A percentile compares a stretch with the other conserved stretches of the same genome.
Conservation (phyloP, 1,140 invertebrate species). For the Tetramorium alpestre region DNA sequence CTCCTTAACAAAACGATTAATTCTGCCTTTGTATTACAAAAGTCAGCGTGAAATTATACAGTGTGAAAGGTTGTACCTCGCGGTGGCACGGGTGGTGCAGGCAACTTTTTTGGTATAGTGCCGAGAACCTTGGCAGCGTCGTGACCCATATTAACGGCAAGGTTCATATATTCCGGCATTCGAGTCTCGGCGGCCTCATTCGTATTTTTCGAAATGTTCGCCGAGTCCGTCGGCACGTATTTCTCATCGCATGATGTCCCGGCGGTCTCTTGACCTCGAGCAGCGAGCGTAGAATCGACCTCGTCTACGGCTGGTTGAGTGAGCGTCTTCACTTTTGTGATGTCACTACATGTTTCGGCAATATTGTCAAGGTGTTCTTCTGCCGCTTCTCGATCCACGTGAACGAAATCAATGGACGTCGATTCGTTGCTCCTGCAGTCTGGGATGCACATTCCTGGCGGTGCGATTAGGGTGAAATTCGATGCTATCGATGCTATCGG, state of each 20-base stretch:
- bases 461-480: constrained; percentile 65
- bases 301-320: neutral
- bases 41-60: constrained; percentile 6
- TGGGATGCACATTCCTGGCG: constrained; percentile 81
- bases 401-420: neutral
- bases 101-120: constrained; percentile 74
- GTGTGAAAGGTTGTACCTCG: constrained; percentile 68
- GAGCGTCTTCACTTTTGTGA: neutral
- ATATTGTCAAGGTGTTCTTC: constrained; percentile 1
- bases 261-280: neutral
- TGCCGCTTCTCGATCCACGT: neutral
- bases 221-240: constrained; percentile 28
- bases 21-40: neutral
- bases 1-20: neutral
- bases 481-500: constrained; percentile 36
- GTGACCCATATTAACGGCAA: constrained; percentile 60
- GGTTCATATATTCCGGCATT: constrained; percentile 81
- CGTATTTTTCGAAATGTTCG: constrained; percentile 28
- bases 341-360: neutral
- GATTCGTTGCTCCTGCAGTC: constrained; percentile 76
- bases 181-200: constrained; percentile 68
- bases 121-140: constrained; percentile 70
- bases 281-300: neutral
- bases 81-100: constrained; percentile 81
- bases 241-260: constrained; percentile 15